phyloP scores from a whole-genome alignment of 2,888 invertebrate genomes.

The Drosophila crucigera region DNA sequence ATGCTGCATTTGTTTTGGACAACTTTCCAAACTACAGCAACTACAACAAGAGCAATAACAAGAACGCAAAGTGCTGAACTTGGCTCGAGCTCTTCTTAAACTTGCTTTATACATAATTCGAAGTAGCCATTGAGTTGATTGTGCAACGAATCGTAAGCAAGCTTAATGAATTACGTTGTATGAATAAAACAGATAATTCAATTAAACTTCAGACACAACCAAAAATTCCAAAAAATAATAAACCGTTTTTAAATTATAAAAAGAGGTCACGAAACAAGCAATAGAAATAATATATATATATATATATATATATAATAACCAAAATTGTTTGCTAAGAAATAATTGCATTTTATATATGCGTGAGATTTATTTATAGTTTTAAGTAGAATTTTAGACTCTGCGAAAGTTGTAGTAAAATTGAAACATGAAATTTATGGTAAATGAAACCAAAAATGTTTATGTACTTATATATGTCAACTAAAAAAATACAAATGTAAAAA shows the following conservation, averaged over 20 bases:
- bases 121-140: constrained; percentile 46
- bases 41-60: neutral
- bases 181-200: neutral
- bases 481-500: neutral
- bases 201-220: neutral
- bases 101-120: constrained; percentile 32
- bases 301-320: neutral
- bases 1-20: constrained; percentile 65
- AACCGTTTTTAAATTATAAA: neutral
- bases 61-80: constrained; percentile 33
- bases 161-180: neutral
- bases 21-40: constrained; percentile 33
- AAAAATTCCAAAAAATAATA: neutral
- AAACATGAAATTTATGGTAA: neutral
- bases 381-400: neutral
- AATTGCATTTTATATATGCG: neutral
- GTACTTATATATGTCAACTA: neutral
- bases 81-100: constrained; percentile 33
- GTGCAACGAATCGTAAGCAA: constrained; percentile 20
- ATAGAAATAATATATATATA: neutral
- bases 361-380: neutral
- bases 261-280: neutral
- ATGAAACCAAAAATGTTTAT: neutral
- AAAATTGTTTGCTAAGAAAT: neutral
- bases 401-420: too few species aligned